phyloP scores from a whole-genome alignment of 1,140 invertebrate genomes.

The Vanessa tameamea region DNA sequence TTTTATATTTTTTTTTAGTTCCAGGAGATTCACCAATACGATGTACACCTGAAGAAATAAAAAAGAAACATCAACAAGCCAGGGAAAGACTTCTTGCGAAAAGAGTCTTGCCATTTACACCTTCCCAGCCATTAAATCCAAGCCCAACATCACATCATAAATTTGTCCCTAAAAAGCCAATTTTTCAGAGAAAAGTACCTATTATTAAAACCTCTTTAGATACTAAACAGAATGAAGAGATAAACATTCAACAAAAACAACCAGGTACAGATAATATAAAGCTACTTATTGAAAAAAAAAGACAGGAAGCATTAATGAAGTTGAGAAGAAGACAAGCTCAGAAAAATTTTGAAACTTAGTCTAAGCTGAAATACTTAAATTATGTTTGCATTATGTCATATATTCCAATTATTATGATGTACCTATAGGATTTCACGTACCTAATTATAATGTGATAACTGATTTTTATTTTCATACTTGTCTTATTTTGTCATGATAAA shows the following conservation, averaged over 20 bases:
- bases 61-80: slow-evolving; percentile 68
- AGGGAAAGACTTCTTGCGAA: slow-evolving; percentile 71
- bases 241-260: neutral
- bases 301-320: slow-evolving; percentile 73
- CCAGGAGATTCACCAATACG: slow-evolving; percentile 58
- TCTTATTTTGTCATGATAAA: neutral
- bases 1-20: slow-evolving; percentile 37
- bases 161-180: slow-evolving; percentile 39
- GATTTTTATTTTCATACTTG: neutral
- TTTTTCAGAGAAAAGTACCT: slow-evolving; percentile 52
- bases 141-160: slow-evolving; percentile 17
- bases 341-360: slow-evolving; percentile 8
- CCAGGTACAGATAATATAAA: slow-evolving; percentile 42
- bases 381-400: neutral
- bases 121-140: slow-evolving; percentile 9
- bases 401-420: neutral
- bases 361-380: neutral
- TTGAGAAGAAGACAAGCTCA: slow-evolving; percentile 55
- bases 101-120: slow-evolving; percentile 60
- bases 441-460: slow-evolving; percentile 2
- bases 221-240: slow-evolving; percentile 32
- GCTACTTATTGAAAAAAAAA: slow-evolving; percentile 68
- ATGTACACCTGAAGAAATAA: slow-evolving; percentile 73
- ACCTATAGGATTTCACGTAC: neutral
- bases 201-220: slow-evolving; percentile 27